phyloP scores from a whole-genome alignment of 2,113 vertebrate genomes.

The Corynorhinus townsendii region DNA sequence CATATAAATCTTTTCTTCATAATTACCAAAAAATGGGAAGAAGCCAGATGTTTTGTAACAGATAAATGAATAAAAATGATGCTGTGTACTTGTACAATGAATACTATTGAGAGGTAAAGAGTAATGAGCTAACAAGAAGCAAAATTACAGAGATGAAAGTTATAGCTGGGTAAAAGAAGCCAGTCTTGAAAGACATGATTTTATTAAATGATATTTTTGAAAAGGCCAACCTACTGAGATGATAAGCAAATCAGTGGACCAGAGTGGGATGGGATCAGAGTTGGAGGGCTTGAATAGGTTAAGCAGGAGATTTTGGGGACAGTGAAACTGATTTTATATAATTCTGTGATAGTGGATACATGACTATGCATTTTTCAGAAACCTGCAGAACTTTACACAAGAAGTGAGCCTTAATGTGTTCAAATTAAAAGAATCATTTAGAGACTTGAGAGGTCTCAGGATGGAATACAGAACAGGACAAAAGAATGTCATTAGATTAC shows the following conservation, averaged over 20 bases:
- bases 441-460: background rate
- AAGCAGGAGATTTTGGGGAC: background rate
- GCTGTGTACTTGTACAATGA: background rate
- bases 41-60: background rate
- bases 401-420: background rate
- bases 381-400: background rate
- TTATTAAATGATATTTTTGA: background rate
- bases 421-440: background rate
- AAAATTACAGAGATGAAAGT: background rate
- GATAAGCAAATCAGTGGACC: background rate
- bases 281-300: background rate
- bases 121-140: background rate
- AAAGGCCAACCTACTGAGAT: background rate
- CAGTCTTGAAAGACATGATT: background rate
- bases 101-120: background rate
- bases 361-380: background rate
- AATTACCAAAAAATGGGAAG: background rate
- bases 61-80: background rate
- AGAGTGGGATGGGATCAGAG: background rate
- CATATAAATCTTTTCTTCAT: background rate
- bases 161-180: background rate
- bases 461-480: background rate
- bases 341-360: background rate
- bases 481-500: background rate
- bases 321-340: background rate